Evolutionary conservation across 2,888 invertebrate species (phyloP).

Genomic region (Didymodactylos carnosus): DNA sequence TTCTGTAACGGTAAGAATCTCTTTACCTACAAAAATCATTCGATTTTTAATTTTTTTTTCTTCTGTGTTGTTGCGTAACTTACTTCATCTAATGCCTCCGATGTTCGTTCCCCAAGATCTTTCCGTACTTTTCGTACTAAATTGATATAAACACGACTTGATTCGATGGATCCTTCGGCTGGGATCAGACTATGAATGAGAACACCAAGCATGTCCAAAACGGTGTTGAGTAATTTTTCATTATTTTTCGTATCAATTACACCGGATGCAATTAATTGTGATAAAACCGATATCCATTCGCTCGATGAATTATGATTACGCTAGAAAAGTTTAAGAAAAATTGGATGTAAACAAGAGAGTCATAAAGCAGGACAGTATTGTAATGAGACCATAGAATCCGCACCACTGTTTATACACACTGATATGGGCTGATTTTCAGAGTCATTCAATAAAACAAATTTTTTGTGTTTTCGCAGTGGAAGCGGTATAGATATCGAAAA

Average conservation of each 20-base stretch:
- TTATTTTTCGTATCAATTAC: constrained; percentile 12
- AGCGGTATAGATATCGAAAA: constrained; percentile 24
- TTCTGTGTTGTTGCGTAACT: too few relatives aligned
- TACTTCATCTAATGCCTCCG: constrained; percentile 26
- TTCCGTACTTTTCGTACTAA: constrained; percentile 22
- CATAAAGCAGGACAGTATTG: too few relatives aligned
- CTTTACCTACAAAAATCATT: too few relatives aligned
- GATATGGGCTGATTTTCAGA: too few relatives aligned
- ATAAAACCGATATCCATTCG: constrained; percentile 2
- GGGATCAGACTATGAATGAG: constrained; percentile 82
- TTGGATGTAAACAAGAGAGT: too few relatives aligned
- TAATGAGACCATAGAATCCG: too few relatives aligned
- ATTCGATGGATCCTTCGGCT: constrained; percentile 42
- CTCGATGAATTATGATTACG: background rate
- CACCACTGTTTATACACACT: too few relatives aligned
- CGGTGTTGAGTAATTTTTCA: constrained; percentile 55
- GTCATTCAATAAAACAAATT: too few relatives aligned
- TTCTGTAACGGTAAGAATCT: constrained; percentile 14
- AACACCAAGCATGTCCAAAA: constrained; percentile 88
- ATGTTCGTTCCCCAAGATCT: constrained; percentile 33
- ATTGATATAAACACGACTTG: background rate
- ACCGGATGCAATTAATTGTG: constrained; percentile 12
- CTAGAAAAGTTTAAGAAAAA: too few relatives aligned
- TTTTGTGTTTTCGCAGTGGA: too few relatives aligned
- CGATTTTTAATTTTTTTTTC: too few relatives aligned